These are phyloP conservation scores for Drosophila longiperda DNA, from an alignment of 2,888 invertebrate genomes.

Conservation along the genomic window DNA sequence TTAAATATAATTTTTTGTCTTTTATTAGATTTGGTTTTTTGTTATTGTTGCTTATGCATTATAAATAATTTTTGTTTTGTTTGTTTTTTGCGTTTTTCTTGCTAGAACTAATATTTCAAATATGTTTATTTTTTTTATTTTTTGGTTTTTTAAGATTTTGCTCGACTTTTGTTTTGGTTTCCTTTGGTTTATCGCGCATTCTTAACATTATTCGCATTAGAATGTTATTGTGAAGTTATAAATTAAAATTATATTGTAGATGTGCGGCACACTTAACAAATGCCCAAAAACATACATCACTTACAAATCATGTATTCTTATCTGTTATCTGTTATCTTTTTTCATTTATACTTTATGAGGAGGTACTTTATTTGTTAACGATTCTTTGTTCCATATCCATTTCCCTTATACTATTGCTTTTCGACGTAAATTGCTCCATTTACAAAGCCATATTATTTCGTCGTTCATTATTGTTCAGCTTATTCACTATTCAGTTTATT, in stretches of 20 bases:
- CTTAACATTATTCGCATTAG: conserved; percentile 66
- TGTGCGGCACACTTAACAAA: conserved; percentile 32
- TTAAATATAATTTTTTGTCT: conserved; percentile 16
- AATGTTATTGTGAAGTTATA: conserved; percentile 44
- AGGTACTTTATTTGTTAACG: conserved; percentile 79
- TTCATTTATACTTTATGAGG: conserved; percentile 51
- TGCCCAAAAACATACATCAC: conserved; percentile 32
- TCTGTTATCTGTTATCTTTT: conserved; percentile 16
- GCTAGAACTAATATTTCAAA: conserved; percentile 62
- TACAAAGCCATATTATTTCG: conserved; percentile 84
- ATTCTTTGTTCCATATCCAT: conserved; percentile 31
- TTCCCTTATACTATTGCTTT: conserved; percentile 6
- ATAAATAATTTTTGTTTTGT: conserved; percentile 18
- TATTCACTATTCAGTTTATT: too few relatives aligned
- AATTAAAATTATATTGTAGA: conserved; percentile 26
- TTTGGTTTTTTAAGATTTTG: conserved; percentile 33
- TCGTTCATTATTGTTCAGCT: conserved; percentile 81
- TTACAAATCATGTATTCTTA: conserved; percentile 40
- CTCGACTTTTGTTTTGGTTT: conserved; percentile 43
- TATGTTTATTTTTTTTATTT: conserved; percentile 46
- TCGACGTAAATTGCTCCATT: conserved; percentile 44
- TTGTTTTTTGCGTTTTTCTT: conserved; percentile 31
- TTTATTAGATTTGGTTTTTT: conserved; percentile 4
- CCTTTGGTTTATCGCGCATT: conserved; percentile 56
- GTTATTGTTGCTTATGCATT: conserved; percentile 47